phyloP scores from a whole-genome alignment of 2,113 vertebrate species.

The Heliornis fulica region DNA sequence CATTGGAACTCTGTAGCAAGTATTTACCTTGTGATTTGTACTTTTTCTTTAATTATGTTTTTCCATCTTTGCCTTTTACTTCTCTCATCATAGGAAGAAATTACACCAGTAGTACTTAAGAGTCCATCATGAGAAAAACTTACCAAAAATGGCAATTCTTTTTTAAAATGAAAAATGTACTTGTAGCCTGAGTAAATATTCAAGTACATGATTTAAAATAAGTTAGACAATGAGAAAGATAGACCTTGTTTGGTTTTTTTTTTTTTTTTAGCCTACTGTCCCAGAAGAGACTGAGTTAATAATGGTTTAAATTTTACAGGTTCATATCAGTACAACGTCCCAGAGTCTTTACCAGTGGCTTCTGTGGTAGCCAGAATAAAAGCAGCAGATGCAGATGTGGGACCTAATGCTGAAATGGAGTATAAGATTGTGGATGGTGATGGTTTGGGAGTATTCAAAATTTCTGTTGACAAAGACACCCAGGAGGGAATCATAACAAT shows the following conservation, averaged over 20 bases:
- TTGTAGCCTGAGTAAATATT: not conserved
- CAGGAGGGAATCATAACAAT: slow-evolving; percentile 92
- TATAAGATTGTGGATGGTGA: slow-evolving; percentile 93
- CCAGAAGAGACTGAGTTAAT: slow-evolving; percentile 7
- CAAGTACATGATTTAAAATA: not conserved
- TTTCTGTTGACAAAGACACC: slow-evolving; percentile 89
- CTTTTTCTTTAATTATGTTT: not conserved
- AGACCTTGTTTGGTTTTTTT: too few relatives aligned
- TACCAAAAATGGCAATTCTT: not conserved
- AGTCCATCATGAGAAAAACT: not conserved
- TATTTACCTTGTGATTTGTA: not conserved
- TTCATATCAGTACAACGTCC: slow-evolving; percentile 89
- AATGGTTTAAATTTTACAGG: slow-evolving; percentile 74
- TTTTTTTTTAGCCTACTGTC: not conserved
- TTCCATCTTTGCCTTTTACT: not conserved
- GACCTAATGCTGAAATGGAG: slow-evolving; percentile 93
- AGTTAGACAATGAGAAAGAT: not conserved
- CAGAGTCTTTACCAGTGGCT: slow-evolving; percentile 85
- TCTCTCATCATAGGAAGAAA: not conserved
- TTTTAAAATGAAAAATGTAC: not conserved
- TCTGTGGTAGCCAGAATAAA: slow-evolving; percentile 93
- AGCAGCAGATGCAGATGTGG: slow-evolving; percentile 88
- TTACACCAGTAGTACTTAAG: not conserved
- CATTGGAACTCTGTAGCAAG: not conserved
- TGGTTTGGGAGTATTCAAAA: slow-evolving; percentile 85